Conservation (phyloP, 2,888 invertebrate species). For the Pristionchus mayeri region DNA sequence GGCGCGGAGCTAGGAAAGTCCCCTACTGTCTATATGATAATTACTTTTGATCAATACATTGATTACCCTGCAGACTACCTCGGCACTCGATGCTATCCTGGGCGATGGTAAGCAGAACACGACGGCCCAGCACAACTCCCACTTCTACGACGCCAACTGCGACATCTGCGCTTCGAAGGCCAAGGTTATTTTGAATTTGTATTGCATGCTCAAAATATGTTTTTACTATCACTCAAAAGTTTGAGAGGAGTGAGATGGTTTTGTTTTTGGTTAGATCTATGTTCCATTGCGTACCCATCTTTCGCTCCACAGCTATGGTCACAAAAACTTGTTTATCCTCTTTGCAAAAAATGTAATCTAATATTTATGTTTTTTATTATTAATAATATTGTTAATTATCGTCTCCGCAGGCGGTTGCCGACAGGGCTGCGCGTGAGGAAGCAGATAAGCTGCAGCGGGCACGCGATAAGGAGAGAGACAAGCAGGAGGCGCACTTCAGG, state of each 20-base stretch:
- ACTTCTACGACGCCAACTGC: conserved; percentile 66
- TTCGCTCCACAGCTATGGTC: too few relatives aligned
- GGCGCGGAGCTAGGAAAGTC: too few relatives aligned
- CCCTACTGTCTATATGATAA: too few relatives aligned
- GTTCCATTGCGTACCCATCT: too few relatives aligned
- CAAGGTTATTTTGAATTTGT: conserved; percentile 44
- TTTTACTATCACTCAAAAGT: not conserved
- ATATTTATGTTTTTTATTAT: not conserved
- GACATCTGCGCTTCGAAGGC: conserved; percentile 57
- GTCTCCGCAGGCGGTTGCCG: not conserved
- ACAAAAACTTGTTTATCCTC: too few relatives aligned
- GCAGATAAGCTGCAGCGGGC: conserved; percentile 51
- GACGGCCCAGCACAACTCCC: conserved; percentile 60
- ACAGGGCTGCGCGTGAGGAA: not conserved
- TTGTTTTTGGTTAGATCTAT: too few relatives aligned
- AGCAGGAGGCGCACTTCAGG: conserved; percentile 43
- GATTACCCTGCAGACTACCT: too few relatives aligned
- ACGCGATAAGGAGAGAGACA: conserved; percentile 50
- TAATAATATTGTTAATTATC: not conserved
- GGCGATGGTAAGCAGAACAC: conserved; percentile 64
- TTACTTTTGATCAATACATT: too few relatives aligned
- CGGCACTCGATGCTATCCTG: conserved; percentile 62
- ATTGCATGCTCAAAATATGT: too few relatives aligned
- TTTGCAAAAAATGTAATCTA: not conserved
- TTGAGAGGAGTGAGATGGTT: too few relatives aligned